Conservation (phyloP, 2,888 invertebrate genomes). For the Apocheima hispidaria region DNA sequence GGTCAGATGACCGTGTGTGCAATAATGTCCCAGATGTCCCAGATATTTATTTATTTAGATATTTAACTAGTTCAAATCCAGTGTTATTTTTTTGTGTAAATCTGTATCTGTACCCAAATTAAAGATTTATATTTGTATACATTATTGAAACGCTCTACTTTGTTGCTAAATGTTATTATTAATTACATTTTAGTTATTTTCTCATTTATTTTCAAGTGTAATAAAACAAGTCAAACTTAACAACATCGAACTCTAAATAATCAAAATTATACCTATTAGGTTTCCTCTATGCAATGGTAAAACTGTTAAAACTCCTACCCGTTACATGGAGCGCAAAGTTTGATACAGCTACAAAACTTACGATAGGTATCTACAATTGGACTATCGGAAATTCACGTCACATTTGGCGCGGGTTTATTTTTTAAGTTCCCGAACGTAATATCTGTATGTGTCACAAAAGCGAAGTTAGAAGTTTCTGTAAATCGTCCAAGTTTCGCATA, state of each 20-base stretch:
- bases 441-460: conserved; percentile 52
- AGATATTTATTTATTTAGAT: no score
- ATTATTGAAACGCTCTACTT: no score
- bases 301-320: conserved; percentile 31
- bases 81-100: no score
- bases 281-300: conserved; percentile 28
- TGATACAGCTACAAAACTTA: conserved; percentile 36
- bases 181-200: no score
- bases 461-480: conserved; percentile 60
- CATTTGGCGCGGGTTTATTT: conserved; percentile 52
- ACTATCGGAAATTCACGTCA: conserved; percentile 47
- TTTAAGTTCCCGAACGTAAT: conserved; percentile 53
- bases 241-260: background rate
- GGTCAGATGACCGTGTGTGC: no score
- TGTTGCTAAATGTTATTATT: no score
- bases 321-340: conserved; percentile 34
- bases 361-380: conserved; percentile 36
- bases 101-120: no score
- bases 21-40: no score
- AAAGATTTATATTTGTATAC: no score
- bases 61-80: no score
- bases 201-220: background rate
- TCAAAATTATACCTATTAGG: conserved; percentile 9
- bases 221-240: background rate
- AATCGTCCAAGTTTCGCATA: conserved; percentile 59